Evolutionary conservation across 2,797 vertebrate species (phyloP), one percentile per base, ranked within the genome.

Genomic region (Mormyrus proboscirostris): DNA sequence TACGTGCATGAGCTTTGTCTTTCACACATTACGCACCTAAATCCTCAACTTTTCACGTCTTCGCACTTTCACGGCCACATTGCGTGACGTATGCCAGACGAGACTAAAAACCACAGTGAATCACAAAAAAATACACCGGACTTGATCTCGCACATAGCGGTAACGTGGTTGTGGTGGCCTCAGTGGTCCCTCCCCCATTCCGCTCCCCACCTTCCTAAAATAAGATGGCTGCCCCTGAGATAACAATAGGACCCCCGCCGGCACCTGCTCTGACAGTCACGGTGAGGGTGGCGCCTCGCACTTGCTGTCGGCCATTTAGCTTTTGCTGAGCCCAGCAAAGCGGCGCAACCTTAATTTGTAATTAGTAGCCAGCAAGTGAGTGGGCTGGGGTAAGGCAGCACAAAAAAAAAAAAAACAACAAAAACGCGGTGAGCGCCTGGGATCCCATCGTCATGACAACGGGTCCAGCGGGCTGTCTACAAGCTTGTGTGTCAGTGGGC

Each of bases 391-490:
- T 83, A 88, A 84, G 57, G 88, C 19, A 22, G 47, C 22, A 85
- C 55, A 86, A 41, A 83, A 50, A 82, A 93, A 4, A 9, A 93
- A 82, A 93, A 4, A 22, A 93, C 82, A 41, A 83, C 44, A 82
- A 93, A 4, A 22, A 93, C 93, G 92, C 90, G 89, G 89, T 89
- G 92, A 95, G 96, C 95, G 94, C 93, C 95, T 95, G 95, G 95
- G 95, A 95, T 94, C 94, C 94, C 25, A 95, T 96, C 96, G 93
- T 95, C 94, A 96, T 96, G 95, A 94, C 96, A 92, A 96, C 95
- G 92, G 92, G 94, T 96, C 95, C 95, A 95, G 95, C 93, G 95
- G 95, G 94, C 95, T 95, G 95, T 95, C 94, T 94, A 95, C 92
- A 91, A 94, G 94, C 91, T 90, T 93, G 95, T 95, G 93, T 94